These are phyloP conservation scores for Agrotis clavis DNA, from an alignment of 2,888 invertebrate genomes.

Conservation along the genomic window DNA sequence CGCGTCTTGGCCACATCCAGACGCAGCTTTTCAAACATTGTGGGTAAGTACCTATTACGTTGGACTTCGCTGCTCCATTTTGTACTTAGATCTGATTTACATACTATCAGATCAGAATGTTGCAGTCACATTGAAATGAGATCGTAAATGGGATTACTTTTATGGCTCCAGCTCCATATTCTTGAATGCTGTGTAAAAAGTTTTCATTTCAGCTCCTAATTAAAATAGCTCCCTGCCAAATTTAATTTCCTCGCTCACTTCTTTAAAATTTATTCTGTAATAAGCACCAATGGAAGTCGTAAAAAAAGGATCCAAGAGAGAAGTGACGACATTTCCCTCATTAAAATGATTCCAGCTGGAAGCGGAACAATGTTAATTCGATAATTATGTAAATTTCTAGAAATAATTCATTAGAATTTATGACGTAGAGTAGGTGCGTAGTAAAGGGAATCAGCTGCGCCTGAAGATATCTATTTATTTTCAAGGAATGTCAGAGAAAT, in stretches of 20 bases:
- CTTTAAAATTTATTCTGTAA: conserved; percentile 75
- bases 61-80: conserved; percentile 29
- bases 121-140: conserved; percentile 48
- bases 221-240: conserved; percentile 68
- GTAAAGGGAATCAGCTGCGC: conserved; percentile 36
- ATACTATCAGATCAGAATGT: conserved; percentile 46
- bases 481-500: conserved; percentile 14
- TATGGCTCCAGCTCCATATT: conserved; percentile 43
- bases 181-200: conserved; percentile 63
- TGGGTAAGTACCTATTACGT: conserved; percentile 4
- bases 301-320: conserved; percentile 74
- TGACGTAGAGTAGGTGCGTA: conserved; percentile 62
- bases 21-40: conserved; percentile 14
- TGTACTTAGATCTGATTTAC: conserved; percentile 51
- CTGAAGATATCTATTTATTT: conserved; percentile 32
- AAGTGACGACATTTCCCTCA: conserved; percentile 73
- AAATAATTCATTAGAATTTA: conserved; percentile 77
- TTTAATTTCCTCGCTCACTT: conserved; percentile 72
- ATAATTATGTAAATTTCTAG: conserved; percentile 78
- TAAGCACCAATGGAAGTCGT: conserved; percentile 74
- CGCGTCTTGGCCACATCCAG: neutral
- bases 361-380: conserved; percentile 80
- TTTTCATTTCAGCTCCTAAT: conserved; percentile 69
- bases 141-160: conserved; percentile 59
- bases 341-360: conserved; percentile 78